These are phyloP conservation scores for Antheraea pernyi DNA, from an alignment of 1,140 invertebrate genomes.

Conservation along the genomic window DNA sequence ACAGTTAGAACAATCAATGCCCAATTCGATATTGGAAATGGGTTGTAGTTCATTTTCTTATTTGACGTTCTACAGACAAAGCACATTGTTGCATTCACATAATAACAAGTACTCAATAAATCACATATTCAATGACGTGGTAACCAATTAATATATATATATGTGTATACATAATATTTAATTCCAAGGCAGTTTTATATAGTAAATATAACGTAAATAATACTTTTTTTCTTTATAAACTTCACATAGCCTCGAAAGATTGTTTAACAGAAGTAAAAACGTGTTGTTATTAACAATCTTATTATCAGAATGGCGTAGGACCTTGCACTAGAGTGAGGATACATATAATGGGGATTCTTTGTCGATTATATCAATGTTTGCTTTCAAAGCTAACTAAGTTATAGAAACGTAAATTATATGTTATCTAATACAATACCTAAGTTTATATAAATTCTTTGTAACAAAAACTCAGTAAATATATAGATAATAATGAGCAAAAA, in stretches of 20 bases:
- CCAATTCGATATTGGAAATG: too few species aligned
- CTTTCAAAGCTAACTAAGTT: constrained; percentile 50
- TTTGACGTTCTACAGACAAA: neutral
- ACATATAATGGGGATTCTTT: constrained; percentile 48
- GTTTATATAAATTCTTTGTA: too few species aligned
- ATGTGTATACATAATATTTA: neutral
- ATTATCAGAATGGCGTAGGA: constrained; percentile 20
- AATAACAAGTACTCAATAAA: constrained; percentile 31
- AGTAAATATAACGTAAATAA: constrained; percentile 45
- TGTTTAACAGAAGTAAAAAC: too few species aligned
- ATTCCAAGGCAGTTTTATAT: constrained; percentile 32
- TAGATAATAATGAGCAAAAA: too few species aligned
- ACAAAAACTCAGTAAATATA: too few species aligned
- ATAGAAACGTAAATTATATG: neutral
- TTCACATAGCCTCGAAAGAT: too few species aligned
- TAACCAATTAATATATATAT: constrained; percentile 31
- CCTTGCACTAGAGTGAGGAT: constrained; percentile 58
- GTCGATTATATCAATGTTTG: constrained; percentile 49
- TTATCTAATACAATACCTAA: too few species aligned
- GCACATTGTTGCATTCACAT: constrained; percentile 9
- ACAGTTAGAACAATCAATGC: too few species aligned
- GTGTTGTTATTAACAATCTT: too few species aligned
- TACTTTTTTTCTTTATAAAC: constrained; percentile 37
- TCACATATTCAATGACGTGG: constrained; percentile 27
- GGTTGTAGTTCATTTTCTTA: too few species aligned